These are phyloP conservation scores for Choloepus hoffmanni DNA, from an alignment of 2,113 vertebrate genomes.

Conservation along the genomic window DNA sequence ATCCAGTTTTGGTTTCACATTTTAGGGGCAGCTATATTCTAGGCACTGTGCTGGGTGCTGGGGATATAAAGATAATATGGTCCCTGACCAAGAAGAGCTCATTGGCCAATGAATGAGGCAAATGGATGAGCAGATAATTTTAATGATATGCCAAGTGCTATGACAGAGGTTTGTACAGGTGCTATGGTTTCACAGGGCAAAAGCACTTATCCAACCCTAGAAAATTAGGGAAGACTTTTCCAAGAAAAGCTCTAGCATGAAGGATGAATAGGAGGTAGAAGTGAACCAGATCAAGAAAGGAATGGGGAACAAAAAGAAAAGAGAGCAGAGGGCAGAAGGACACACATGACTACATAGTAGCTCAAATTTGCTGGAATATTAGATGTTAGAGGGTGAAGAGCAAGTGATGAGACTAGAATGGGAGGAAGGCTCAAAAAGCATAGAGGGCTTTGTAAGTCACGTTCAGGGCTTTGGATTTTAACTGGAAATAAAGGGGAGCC, in stretches of 20 bases:
- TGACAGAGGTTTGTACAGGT: not conserved
- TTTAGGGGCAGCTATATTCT: conserved; percentile 8
- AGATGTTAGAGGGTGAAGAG: not conserved
- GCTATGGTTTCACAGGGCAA: not conserved
- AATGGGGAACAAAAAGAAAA: not conserved
- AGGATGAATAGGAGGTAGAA: conserved; percentile 14
- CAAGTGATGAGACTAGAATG: not conserved
- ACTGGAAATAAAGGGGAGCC: not conserved
- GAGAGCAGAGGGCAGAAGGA: conserved; percentile 21
- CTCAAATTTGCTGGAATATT: not conserved
- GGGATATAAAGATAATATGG: not conserved
- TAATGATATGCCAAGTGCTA: conserved; percentile 28
- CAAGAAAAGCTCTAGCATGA: conserved; percentile 45
- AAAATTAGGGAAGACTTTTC: conserved; percentile 10
- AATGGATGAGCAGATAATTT: conserved; percentile 32
- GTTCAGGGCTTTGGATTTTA: not conserved
- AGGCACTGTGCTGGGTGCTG: not conserved
- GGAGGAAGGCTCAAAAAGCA: not conserved
- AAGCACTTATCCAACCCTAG: not conserved
- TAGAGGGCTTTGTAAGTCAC: conserved; percentile 12
- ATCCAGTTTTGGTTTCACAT: not conserved
- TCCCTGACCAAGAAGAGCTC: not conserved
- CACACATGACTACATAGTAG: not conserved
- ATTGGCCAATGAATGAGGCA: not conserved
- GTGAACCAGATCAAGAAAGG: conserved; percentile 45